Conservation (phyloP, 1,140 invertebrate genomes). For the Zaprionus gabonicus region DNA sequence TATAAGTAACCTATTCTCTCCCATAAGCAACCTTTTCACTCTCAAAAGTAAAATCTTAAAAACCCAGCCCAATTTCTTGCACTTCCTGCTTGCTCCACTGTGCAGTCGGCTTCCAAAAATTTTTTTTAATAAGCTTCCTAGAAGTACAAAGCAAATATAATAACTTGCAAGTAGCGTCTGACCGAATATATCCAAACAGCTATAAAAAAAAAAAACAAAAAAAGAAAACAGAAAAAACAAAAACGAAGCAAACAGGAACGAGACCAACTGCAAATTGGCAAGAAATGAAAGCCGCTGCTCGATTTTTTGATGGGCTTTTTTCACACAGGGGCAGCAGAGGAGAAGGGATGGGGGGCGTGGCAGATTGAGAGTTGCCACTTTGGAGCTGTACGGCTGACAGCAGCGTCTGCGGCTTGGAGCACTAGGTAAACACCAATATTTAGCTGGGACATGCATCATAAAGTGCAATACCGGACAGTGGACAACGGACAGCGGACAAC, state of each 20-base stretch:
- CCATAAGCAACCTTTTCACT: too few relatives aligned
- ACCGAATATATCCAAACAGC: slow-evolving; percentile 35
- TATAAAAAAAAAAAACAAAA: slow-evolving; percentile 11
- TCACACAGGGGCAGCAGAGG: neutral
- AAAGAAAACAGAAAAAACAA: neutral
- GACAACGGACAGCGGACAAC: slow-evolving; percentile 6
- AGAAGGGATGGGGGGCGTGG: neutral
- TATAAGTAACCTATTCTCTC: too few relatives aligned
- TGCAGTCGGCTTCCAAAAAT: neutral
- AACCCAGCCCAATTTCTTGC: too few relatives aligned
- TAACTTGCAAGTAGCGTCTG: slow-evolving; percentile 76
- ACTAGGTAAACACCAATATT: slow-evolving; percentile 74
- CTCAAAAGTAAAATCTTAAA: too few relatives aligned
- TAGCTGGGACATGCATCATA: slow-evolving; percentile 73
- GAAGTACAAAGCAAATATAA: slow-evolving; percentile 82
- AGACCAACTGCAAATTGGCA: slow-evolving; percentile 37
- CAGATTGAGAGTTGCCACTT: neutral
- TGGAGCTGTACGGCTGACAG: slow-evolving; percentile 8
- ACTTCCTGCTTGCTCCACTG: slow-evolving; percentile 12
- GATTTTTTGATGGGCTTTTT: slow-evolving; percentile 36
- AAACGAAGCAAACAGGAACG: neutral
- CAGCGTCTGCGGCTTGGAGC: slow-evolving; percentile 71
- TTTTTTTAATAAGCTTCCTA: slow-evolving; percentile 77
- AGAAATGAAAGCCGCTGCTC: slow-evolving; percentile 44
- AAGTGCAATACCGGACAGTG: slow-evolving; percentile 60